These are phyloP conservation scores for Columba janthina DNA, from an alignment of 2,113 vertebrate genomes.

Conservation along the genomic window DNA sequence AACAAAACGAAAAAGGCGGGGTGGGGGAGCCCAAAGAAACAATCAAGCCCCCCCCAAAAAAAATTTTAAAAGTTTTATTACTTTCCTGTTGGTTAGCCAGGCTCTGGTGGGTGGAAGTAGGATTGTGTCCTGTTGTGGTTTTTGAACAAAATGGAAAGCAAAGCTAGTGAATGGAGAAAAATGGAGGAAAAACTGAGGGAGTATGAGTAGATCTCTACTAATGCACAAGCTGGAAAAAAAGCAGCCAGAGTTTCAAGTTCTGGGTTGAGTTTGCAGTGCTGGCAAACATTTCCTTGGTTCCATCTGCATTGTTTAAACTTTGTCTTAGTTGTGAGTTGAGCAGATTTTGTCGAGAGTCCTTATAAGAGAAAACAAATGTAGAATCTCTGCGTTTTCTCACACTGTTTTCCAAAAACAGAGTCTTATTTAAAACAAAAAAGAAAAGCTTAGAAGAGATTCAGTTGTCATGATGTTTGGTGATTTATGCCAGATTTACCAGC, in stretches of 20 bases:
- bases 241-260: not conserved
- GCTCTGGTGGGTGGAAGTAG: not conserved
- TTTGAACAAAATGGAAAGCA: slow-evolving; percentile 1
- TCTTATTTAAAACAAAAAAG: not conserved
- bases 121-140: not conserved
- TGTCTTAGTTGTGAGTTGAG: not conserved
- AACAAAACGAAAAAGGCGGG: no score
- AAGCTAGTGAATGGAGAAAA: not conserved
- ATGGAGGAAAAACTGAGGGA: not conserved
- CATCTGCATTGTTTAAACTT: slow-evolving; percentile 23
- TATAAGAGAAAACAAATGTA: slow-evolving; percentile 38
- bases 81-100: not conserved
- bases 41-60: no score
- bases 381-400: slow-evolving; percentile 10
- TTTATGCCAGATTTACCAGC: slow-evolving; percentile 1
- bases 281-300: not conserved
- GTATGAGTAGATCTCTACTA: not conserved
- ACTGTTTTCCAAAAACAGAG: not conserved
- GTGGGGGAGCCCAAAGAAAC: no score
- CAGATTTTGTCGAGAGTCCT: not conserved
- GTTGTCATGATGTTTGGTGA: not conserved
- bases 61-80: not conserved
- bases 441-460: not conserved
- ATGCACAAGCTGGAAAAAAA: not conserved
- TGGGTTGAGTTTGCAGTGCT: slow-evolving; percentile 8